Evolutionary conservation across 2,797 vertebrate species (phyloP), one percentile per base, ranked within the genome.

Genomic region (Squalus acanthias): DNA sequence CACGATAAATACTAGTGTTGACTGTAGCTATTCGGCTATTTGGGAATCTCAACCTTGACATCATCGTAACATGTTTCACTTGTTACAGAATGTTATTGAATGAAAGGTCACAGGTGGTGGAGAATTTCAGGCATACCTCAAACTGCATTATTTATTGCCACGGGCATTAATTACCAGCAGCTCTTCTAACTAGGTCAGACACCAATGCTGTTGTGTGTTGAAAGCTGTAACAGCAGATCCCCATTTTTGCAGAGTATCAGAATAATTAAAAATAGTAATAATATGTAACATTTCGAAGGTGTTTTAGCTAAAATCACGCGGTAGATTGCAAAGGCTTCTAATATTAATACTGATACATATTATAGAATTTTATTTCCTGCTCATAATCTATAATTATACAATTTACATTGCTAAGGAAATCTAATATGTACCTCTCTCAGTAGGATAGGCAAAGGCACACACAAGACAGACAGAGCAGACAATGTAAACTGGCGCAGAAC

Each of bases 61-160:
- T 63, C 89, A 8, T n/a, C 17, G 0, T 65, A 67, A 92, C 57
- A 65, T 20, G 63, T 92, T 67, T 65, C 33, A n/a, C 33, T 1
- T 92, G 89, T 26, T 92, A 39, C 1, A n/a, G 88, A 67, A 92
- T 39, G 89, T 67, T 67, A 65, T 65, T 67, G 87, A 89, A 89
- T 89, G 57, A 15, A 89, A 89, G 60, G 63, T 92, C 60, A 92
- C 89, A 67, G 33, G 50, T 57, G 87, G 53, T 89, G 24, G 60
- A 65, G 60, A 92, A 92, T 92, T 67, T 39, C 89, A 65, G 89
- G n/a, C n/a, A 7, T 67, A n/a, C 17, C 33, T 10, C 60, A 67
- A n/a, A 92, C 33, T 92, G 63, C 89, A 92, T n/a, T 92, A 65
- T 92, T 92, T 65, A 92, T 92, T 92, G 6, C 89, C 89, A 39